A percentile compares a stretch with the other conserved stretches of the same genome.
Evolutionary conservation across 2,888 invertebrate species (phyloP).

Genomic region (Caenorhabditis macrosperma): DNA sequence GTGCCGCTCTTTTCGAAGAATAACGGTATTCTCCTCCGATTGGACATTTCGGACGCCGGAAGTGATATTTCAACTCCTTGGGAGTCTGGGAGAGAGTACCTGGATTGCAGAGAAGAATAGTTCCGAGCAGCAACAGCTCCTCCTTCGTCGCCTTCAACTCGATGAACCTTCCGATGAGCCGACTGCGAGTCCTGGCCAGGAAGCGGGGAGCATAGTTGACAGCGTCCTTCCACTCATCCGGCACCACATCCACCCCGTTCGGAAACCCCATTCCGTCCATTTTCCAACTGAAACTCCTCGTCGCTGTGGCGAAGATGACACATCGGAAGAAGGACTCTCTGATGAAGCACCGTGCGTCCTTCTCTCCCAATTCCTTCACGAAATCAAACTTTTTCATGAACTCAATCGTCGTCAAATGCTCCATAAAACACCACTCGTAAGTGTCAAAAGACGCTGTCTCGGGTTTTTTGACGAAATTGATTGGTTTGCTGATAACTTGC

Average conservation of each 20-base stretch:
- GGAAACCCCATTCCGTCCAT: background rate
- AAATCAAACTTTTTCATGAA: constrained; percentile 15
- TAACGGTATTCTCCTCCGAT: too few species aligned
- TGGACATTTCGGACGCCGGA: too few species aligned
- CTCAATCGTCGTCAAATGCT: constrained; percentile 2
- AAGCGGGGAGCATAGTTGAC: background rate
- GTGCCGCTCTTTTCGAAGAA: too few species aligned
- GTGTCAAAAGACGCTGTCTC: background rate
- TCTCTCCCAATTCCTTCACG: background rate
- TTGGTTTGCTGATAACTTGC: background rate
- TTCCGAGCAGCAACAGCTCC: constrained; percentile 6
- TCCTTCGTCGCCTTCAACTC: constrained; percentile 14
- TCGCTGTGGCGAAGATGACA: background rate
- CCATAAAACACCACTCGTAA: background rate
- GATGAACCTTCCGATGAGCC: background rate
- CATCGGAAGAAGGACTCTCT: background rate
- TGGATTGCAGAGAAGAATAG: constrained; percentile 20
- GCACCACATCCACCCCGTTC: background rate
- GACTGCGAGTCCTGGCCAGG: background rate
- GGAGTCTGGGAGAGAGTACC: too few species aligned
- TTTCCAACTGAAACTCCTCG: background rate
- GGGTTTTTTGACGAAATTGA: background rate
- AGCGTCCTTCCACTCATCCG: background rate
- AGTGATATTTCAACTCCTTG: too few species aligned
- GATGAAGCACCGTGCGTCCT: background rate